Evolutionary conservation across 2,888 invertebrate genomes (phyloP).

Genomic region (Eumerus sabulonum): DNA sequence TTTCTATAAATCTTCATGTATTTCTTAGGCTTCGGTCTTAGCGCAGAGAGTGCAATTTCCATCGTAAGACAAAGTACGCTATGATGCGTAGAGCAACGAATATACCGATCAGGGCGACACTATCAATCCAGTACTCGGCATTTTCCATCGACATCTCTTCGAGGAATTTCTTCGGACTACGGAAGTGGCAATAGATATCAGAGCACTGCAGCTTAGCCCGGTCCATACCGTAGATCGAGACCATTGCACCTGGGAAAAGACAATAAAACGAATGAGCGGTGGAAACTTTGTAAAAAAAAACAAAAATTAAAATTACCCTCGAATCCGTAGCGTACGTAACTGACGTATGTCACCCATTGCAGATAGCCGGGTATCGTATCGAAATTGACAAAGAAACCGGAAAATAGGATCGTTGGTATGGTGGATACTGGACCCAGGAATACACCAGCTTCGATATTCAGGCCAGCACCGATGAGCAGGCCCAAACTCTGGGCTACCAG

Average conservation of each 20-base stretch:
- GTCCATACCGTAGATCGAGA: conserved; percentile 93
- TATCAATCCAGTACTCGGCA: conserved; percentile 90
- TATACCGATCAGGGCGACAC: conserved; percentile 88
- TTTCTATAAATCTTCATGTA: too few relatives aligned
- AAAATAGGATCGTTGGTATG: conserved; percentile 94
- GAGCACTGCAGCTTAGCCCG: conserved; percentile 90
- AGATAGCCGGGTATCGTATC: conserved; percentile 93
- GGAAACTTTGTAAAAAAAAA: background rate
- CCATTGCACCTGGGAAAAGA: conserved; percentile 83
- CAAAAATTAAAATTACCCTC: conserved; percentile 81
- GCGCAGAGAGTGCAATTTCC: conserved; percentile 84
- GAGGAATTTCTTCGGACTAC: conserved; percentile 89
- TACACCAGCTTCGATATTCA: conserved; percentile 90
- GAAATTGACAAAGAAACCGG: conserved; percentile 96
- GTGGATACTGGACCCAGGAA: conserved; percentile 93
- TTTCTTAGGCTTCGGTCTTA: conserved; percentile 60
- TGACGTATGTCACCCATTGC: conserved; percentile 93
- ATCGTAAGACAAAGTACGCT: conserved; percentile 90
- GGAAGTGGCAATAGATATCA: conserved; percentile 90
- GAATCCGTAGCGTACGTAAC: conserved; percentile 94
- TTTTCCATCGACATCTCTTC: conserved; percentile 91
- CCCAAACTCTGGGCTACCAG: conserved; percentile 96
- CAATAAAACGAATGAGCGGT: too few relatives aligned
- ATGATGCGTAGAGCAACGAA: conserved; percentile 88
- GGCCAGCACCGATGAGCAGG: conserved; percentile 94